Conservation (phyloP, 2,888 invertebrate species). For the Idaea aversata region DNA sequence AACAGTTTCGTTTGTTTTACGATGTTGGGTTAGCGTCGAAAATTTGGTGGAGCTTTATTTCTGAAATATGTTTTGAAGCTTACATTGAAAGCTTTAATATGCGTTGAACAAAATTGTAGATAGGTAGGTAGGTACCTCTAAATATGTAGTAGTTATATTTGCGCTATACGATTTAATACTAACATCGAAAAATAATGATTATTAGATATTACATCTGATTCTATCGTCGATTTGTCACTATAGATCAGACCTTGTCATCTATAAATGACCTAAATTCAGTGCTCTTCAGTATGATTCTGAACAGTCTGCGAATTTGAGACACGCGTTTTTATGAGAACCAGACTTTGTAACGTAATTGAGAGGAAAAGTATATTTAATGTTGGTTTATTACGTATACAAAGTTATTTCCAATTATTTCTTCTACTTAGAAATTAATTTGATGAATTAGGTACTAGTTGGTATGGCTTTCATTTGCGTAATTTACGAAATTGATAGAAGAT, state of each 20-base stretch:
- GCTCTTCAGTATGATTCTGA: neutral
- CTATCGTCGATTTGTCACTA: too few relatives aligned
- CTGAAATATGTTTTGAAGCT: neutral
- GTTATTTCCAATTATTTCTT: neutral
- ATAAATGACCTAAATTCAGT: neutral
- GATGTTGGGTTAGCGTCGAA: neutral
- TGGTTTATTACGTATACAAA: neutral
- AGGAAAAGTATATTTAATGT: neutral
- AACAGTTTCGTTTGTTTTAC: slow-evolving; percentile 7
- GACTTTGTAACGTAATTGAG: neutral
- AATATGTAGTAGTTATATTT: too few relatives aligned
- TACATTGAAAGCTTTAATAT: neutral
- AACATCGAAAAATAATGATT: too few relatives aligned
- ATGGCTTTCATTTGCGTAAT: neutral
- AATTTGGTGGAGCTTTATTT: neutral
- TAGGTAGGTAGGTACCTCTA: too few relatives aligned
- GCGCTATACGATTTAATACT: too few relatives aligned
- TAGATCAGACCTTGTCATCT: too few relatives aligned
- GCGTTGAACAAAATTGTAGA: too few relatives aligned
- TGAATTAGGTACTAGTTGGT: neutral
- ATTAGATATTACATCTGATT: too few relatives aligned
- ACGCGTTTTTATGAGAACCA: neutral
- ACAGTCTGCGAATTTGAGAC: neutral
- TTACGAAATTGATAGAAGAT: too few relatives aligned
- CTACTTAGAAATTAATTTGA: neutral